A percentile compares a stretch with the other conserved stretches of the same genome.
Conservation (phyloP, 2,797 vertebrate species). For the Gallinago solitaria region DNA sequence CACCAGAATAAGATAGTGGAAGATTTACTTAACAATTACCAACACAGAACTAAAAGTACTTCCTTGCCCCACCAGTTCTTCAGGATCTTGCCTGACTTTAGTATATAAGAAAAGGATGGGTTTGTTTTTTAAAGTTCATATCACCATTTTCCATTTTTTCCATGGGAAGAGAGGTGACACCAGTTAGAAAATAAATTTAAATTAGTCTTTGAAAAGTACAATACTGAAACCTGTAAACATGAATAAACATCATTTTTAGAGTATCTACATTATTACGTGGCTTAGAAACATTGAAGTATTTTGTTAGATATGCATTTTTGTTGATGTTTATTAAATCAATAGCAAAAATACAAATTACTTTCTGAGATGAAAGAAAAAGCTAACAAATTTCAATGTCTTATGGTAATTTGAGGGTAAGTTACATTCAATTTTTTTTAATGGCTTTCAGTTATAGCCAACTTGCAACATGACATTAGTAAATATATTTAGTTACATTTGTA, state of each 20-base stretch:
- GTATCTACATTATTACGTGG: background rate
- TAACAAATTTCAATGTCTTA: background rate
- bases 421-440: background rate
- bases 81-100: background rate
- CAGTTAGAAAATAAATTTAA: slow-evolving; percentile 5
- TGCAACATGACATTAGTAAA: background rate
- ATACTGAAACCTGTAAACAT: background rate
- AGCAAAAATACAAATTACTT: background rate
- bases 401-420: background rate
- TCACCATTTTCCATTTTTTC: background rate
- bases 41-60: background rate
- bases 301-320: background rate
- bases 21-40: background rate
- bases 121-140: background rate
- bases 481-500: background rate
- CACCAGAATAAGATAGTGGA: background rate
- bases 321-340: background rate
- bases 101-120: background rate
- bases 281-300: background rate
- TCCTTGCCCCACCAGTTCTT: background rate
- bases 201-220: slow-evolving; percentile 13
- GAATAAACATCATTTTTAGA: background rate
- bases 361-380: background rate
- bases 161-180: background rate
- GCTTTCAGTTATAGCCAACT: background rate